Evolutionary conservation across 1,140 invertebrate species (phyloP), one percentile per base, ranked within the genome.

Genomic region (Leptestheria dahalacensis): DNA sequence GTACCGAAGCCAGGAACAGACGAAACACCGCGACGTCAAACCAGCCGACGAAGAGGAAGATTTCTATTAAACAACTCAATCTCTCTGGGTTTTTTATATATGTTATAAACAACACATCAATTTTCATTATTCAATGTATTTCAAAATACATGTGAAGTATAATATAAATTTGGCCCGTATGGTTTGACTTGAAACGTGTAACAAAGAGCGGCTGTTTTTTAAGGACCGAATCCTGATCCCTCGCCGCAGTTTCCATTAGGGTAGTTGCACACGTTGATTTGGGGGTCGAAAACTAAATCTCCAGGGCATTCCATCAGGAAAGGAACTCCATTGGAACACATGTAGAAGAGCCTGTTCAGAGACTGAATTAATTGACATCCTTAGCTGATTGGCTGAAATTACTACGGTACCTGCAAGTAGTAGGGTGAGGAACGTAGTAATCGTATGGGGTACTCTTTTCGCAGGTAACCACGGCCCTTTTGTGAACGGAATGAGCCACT

Each of bases 1-100:
- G 82, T 97, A 97, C 72, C 82, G 81, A 2, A 88, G 80, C 65
- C 94, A 97, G 73, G 88, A 95, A 66, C 86, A 91, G 72, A 87
- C 96, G 21, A 87, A 91, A 69, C 94, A 93, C 74, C 80, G 83
- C 64, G 67, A 77, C 26, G 63, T 60, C 0, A 69, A 67, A 57
- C 67, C 63, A 57, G 41, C 25, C 11, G 67, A 71, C 41, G 76
- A 79, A 62, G 82, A 86, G 73, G 84, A 86, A 54, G 68, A 69
- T 66, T 84, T 84, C 72, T 84, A 85, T 70, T 84, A 70, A 66
- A 52, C 21, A 21, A 2, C 24, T 4, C 3, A 21, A 18, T 41
- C 1, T 20, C 28, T 12, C 25, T 56, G 10, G n/a, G 10, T 56
- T 28, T 41, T 9, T 9, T 15, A 41, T 9, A 41, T 9, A 41